Base-by-base conservation (phyloP, 2,113 vertebrate genomes). In the Nematolebias whitei region DNA sequence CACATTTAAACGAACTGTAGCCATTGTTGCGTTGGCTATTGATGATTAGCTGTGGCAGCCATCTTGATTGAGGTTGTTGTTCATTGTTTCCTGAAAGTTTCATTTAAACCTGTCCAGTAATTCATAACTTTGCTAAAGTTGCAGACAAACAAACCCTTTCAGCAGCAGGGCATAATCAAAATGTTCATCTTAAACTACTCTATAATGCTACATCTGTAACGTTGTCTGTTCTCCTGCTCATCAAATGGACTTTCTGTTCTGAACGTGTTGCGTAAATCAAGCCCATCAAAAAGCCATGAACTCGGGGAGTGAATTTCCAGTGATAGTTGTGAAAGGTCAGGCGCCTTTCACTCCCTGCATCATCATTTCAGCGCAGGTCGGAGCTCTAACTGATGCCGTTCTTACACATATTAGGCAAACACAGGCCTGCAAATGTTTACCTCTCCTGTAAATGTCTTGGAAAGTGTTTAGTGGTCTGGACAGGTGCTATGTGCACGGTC, bases 381-480 rank as follows among this genome's bases (percentile, higher is more conserved):
- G 1, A 14, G 35, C 13, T 71, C 57, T 7, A n/a, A 26, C 23
- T 50, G 19, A 57, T 2, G 20, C 18, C 29, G 29, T 62, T 74
- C 65, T 59, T 55, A 78, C 63, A 62, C 13, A 47, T 35, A 16
- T 54, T 63, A 53, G 47, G 71, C 90, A 90, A 91, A 89, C 85
- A 90, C 53, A 69, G 60, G 35, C 23, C 71, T 47, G 70, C 55
- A 55, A 52, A 65, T 92, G 91, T 92, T 93, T 93, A 92, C 76
- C 11, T 66, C 71, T 41, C 62, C 74, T 74, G 76, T 79, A 83
- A 85, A 90, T 78, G 89, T 80, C 76, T 80, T 61, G 39, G 66
- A 82, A 75, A 73, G 67, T 92, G 90, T 93, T 93, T 91, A 84
- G 85, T 51, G n/a, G 56, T 77, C 24, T 5, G 52, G 88, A 88